Conservation (phyloP, 1,140 invertebrate species). For the Protaetia brevitarsis region DNA sequence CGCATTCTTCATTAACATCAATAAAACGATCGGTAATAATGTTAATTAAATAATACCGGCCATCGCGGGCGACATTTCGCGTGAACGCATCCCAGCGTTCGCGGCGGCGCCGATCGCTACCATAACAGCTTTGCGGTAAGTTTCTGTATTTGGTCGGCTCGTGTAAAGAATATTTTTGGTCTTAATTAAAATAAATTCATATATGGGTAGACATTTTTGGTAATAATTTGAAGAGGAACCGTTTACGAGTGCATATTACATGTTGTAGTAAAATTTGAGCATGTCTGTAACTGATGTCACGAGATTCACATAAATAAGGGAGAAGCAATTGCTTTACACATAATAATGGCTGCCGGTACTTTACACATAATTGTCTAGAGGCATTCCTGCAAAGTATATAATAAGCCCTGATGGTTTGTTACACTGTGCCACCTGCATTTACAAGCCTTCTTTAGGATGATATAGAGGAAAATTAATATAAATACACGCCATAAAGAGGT, state of each 20-base stretch:
- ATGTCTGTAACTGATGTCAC: background rate
- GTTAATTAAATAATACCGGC: conserved; percentile 10
- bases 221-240: conserved; percentile 16
- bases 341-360: conserved; percentile 2
- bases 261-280: background rate
- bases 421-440: background rate
- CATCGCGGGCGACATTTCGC: background rate
- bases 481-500: background rate
- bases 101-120: background rate
- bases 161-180: conserved; percentile 1
- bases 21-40: conserved; percentile 15
- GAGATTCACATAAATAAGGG: conserved; percentile 14
- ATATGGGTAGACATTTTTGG: background rate
- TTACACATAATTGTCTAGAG: background rate
- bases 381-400: background rate
- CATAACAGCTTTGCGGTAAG: background rate
- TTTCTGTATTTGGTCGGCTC: conserved; percentile 15
- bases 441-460: background rate
- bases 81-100: background rate
- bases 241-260: background rate
- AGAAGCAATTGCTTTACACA: conserved; percentile 10
- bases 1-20: conserved; percentile 14
- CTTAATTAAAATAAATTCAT: conserved; percentile 16
- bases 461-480: background rate
- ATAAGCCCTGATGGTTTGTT: conserved; percentile 3